Percentiles rank a stretch among this genome's conserved stretches.
Conservation (phyloP, 1,140 invertebrate species). For the Lepidotrigona ventralis region DNA sequence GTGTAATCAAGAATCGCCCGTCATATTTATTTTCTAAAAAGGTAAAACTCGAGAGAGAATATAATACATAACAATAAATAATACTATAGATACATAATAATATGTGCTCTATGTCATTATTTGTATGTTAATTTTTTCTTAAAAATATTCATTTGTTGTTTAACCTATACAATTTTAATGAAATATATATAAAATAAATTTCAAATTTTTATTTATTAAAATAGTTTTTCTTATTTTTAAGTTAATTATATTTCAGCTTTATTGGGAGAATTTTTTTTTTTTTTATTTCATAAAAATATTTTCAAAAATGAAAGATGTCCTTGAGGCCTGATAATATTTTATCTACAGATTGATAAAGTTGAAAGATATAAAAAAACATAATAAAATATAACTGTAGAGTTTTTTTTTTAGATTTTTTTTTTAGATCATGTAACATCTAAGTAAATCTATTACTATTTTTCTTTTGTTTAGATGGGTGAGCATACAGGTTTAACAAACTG, state of each 20-base stretch:
- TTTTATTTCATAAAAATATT: neutral
- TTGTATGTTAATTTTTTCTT: neutral
- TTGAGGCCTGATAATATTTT: constrained; percentile 27
- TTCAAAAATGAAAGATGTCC: neutral
- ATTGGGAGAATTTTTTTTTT: neutral
- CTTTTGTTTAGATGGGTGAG: constrained; percentile 79
- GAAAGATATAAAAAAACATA: constrained; percentile 4
- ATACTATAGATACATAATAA: constrained; percentile 4
- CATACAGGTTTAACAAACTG: constrained; percentile 83
- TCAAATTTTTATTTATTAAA: neutral
- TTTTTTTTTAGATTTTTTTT: neutral
- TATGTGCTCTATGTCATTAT: neutral
- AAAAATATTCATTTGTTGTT: neutral
- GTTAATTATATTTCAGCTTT: neutral
- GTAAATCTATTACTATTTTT: constrained; percentile 17
- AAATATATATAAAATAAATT: neutral
- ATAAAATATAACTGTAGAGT: neutral
- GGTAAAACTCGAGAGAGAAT: constrained; percentile 5
- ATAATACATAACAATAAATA: neutral
- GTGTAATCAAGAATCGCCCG: neutral
- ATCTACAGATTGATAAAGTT: constrained; percentile 16
- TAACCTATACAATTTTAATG: constrained; percentile 42
- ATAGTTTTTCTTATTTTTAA: neutral
- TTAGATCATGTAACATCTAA: neutral
- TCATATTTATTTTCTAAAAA: constrained; percentile 32